Evolutionary conservation across 92 coral and sea anemone genomes (phyloP), one percentile per base, ranked within the genome.

Genomic region (Epizoanthus ramosus): DNA sequence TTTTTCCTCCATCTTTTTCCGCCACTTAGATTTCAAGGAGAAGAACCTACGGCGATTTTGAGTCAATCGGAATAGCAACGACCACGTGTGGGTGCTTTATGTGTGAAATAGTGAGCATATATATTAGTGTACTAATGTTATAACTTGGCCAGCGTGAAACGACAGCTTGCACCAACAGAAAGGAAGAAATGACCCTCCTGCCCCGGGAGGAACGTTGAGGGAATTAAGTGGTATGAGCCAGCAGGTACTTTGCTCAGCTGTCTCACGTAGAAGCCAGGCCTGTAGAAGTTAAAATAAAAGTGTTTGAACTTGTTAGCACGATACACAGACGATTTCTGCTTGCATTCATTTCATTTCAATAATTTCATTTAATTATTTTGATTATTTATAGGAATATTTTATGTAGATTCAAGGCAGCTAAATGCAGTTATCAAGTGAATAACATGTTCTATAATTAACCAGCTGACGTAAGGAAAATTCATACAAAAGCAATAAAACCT

Each of bases 121-220:
- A 47, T 47, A 47, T 47, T 47, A 47, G 3, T 37, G 43, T 47
- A 10, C 14, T 8, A 12, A 53, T 67, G 84, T 92, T 86, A 89
- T 79, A 89, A 75, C 88, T 80, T 93, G n/a, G 86, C 85, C 23
- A 95, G 70, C 28, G 97, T 83, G 41, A 96, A 71, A 5, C 80
- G 87, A 63, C 97, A 94, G 73, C 97, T 94, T 6, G 99, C 89
- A 16, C 91, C 85, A 43, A 96, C 93, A 50, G 97, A 91, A 54
- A 96, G 80, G 71, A 96, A 84, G 88, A 93, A 96, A 14, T 97
- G 98, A 8, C 99, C 98, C 53, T 93, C 96, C 82, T 94, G 93
- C n/a, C 91, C 89, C 2, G 99, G 99, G 23, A 91, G 85, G 73
- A 96, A 96, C 6, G 99, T 94, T 52, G 99, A 90, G 45, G 99